phyloP scores from a whole-genome alignment of 2,113 vertebrate species.

The zebrafish (Danio rerio) region GRCz12tu NC_133176.1:19193001-19193500 shows the following conservation, averaged over 20 bases:
- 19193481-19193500: conserved; percentile 35
- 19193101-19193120: conserved; percentile 83
- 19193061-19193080: conserved; percentile 81
- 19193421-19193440: conserved; percentile 55
- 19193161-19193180: conserved; percentile 57
- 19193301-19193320: conserved; percentile 66
- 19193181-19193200: conserved; percentile 62
- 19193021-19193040: conserved; percentile 70
- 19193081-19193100: conserved; percentile 87
- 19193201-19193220: conserved; percentile 90
- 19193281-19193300: conserved; percentile 82
- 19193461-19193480: conserved; percentile 9
- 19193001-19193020: conserved; percentile 46
- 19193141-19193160: conserved; percentile 71
- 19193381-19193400: conserved; percentile 75
- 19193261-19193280: conserved; percentile 85
- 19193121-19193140: conserved; percentile 78
- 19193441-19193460: conserved; percentile 15
- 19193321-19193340: conserved; percentile 43
- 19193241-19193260: conserved; percentile 92
- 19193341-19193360: conserved; percentile 48
- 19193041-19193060: conserved; percentile 78
- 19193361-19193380: conserved; percentile 57
- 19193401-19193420: conserved; percentile 55
- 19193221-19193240: conserved; percentile 90